Conservation (phyloP, 2,797 vertebrate genomes). For the Anniella stebbinsi region DNA sequence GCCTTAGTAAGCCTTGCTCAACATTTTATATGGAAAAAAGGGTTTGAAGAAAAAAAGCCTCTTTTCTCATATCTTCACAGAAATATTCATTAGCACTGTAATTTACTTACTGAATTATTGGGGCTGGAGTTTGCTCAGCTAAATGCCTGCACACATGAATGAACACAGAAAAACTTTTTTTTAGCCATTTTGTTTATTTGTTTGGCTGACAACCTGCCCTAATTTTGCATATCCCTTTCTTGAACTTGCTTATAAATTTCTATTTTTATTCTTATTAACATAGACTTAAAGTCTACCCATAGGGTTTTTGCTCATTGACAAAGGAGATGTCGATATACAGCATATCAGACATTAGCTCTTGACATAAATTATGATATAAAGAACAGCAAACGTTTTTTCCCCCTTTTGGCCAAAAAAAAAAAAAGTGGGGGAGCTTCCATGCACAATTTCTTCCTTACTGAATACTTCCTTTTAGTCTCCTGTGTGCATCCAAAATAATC, state of each 20-base stretch:
- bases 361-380: background rate
- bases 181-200: background rate
- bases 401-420: background rate
- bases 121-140: constrained; percentile 21
- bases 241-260: constrained; percentile 1
- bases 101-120: background rate
- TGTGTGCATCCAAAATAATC: background rate
- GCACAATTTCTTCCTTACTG: background rate
- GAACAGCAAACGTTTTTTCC: background rate
- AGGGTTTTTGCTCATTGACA: background rate
- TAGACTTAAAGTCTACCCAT: background rate
- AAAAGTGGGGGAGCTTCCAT: fast-evolving
- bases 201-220: background rate
- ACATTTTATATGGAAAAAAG: background rate
- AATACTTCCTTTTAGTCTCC: background rate
- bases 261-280: constrained; percentile 2
- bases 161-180: background rate
- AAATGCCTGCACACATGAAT: background rate
- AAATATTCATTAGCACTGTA: background rate
- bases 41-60: background rate
- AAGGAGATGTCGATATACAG: background rate
- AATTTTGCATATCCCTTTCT: constrained; percentile 11
- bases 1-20: background rate
- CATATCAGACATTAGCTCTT: background rate
- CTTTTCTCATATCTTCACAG: background rate